Conservation (phyloP, 2,113 vertebrate genomes). For the Elgaria multicarinata region DNA sequence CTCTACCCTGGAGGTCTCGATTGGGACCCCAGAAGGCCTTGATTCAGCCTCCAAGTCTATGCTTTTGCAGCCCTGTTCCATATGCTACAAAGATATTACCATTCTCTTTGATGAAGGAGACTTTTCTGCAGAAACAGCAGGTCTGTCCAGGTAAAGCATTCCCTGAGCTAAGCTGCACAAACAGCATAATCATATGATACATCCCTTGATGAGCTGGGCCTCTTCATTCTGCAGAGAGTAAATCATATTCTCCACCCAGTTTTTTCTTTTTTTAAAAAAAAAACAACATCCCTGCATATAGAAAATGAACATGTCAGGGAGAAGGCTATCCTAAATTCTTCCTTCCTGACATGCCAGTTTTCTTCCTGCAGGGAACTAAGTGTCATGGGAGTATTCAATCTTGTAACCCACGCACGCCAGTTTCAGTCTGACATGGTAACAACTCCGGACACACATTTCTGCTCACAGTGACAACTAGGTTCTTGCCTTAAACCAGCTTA, state of each 20-base stretch:
- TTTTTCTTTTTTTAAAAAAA: no score
- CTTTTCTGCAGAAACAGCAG: neutral
- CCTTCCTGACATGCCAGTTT: neutral
- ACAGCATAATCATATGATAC: neutral
- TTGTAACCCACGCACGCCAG: neutral
- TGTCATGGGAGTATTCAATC: no score
- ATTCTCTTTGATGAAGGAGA: no score
- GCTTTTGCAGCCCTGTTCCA: no score
- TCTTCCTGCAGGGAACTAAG: neutral
- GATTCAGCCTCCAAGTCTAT: no score
- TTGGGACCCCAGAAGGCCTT: no score
- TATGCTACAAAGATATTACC: no score
- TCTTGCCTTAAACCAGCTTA: neutral
- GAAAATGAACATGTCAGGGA: neutral
- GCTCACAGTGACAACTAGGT: neutral
- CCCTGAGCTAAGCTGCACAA: neutral
- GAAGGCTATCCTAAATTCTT: neutral
- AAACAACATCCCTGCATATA: neutral
- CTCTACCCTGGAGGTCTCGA: no score
- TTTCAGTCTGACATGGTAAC: neutral
- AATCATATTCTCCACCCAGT: no score
- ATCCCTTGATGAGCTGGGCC: neutral
- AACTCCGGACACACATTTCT: neutral
- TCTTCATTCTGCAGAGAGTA: no score
- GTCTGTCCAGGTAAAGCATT: neutral